Percentiles rank a stretch among this genome's conserved stretches.
Evolutionary conservation across 2,113 vertebrate genomes (phyloP).

Genomic region (Ochotona princeps): DNA sequence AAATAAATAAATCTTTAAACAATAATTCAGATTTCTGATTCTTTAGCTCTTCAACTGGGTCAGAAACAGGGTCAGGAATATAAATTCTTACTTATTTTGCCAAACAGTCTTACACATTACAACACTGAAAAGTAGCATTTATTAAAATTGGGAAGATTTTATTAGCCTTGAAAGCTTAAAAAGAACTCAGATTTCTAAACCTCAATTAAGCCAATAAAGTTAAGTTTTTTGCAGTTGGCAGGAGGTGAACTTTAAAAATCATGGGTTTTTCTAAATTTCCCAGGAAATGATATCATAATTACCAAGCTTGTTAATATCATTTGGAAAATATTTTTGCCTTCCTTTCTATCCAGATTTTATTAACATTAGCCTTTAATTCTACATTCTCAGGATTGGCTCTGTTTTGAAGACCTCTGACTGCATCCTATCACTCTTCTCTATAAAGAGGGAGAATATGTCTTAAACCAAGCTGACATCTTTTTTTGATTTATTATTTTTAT

Average conservation of each 20-base stretch:
- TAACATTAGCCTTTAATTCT: slow-evolving; percentile 7
- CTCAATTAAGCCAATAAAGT: background rate
- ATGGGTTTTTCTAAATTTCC: background rate
- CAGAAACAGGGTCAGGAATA: background rate
- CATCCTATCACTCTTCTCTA: background rate
- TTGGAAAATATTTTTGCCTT: slow-evolving; percentile 28
- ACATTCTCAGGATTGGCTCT: background rate
- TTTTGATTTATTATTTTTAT: no score
- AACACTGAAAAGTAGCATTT: background rate
- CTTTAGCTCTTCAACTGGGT: background rate
- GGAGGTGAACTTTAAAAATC: background rate
- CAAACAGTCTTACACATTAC: background rate
- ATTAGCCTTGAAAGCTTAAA: background rate
- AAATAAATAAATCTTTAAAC: no score
- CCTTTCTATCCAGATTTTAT: background rate
- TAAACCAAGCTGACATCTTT: slow-evolving; percentile 8
- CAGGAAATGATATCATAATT: background rate
- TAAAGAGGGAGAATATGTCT: background rate
- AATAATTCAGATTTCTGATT: slow-evolving; percentile 50
- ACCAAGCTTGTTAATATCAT: background rate
- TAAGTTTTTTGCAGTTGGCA: background rate
- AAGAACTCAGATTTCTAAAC: background rate
- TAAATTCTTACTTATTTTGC: background rate
- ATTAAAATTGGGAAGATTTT: background rate
- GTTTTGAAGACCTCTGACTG: slow-evolving; percentile 19